A percentile compares a stretch with the other conserved stretches of the same genome.
These are phyloP conservation scores for Agelastica alni DNA, from an alignment of 2,888 invertebrate genomes.

Conservation along the genomic window DNA sequence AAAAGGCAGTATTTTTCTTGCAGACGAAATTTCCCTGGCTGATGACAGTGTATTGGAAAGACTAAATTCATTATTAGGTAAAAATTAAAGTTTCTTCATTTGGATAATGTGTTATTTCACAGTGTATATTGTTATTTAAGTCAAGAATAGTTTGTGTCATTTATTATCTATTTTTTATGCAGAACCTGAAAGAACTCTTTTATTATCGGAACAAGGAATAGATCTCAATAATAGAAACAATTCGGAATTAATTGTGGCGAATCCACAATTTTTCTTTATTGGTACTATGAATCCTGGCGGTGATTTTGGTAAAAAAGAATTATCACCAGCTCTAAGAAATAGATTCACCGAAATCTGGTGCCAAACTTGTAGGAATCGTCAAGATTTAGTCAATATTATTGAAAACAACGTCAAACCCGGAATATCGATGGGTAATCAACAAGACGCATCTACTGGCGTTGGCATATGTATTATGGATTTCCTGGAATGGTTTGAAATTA, in stretches of 20 bases:
- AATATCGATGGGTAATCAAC: constrained; percentile 61
- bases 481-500: constrained; percentile 72
- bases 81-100: no score
- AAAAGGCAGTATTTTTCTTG: constrained; percentile 84
- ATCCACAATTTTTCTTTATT: constrained; percentile 82
- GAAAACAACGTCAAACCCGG: constrained; percentile 71
- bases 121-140: no score
- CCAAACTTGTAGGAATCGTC: constrained; percentile 70
- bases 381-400: constrained; percentile 80
- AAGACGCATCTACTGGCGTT: constrained; percentile 62
- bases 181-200: constrained; percentile 89
- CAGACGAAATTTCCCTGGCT: constrained; percentile 98
- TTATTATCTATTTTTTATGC: no score
- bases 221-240: constrained; percentile 61
- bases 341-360: constrained; percentile 99
- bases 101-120: not conserved
- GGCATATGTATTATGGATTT: constrained; percentile 79
- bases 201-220: constrained; percentile 89
- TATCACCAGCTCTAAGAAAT: constrained; percentile 95
- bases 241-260: constrained; percentile 66
- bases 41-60: constrained; percentile 98
- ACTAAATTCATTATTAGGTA: constrained; percentile 87
- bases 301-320: constrained; percentile 98
- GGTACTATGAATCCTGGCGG: constrained; percentile 99
- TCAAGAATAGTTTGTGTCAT: no score